Percentiles rank a stretch among this genome's conserved stretches.
phyloP scores from a whole-genome alignment of 2,888 invertebrate genomes.

The Mayetiola destructor region DNA sequence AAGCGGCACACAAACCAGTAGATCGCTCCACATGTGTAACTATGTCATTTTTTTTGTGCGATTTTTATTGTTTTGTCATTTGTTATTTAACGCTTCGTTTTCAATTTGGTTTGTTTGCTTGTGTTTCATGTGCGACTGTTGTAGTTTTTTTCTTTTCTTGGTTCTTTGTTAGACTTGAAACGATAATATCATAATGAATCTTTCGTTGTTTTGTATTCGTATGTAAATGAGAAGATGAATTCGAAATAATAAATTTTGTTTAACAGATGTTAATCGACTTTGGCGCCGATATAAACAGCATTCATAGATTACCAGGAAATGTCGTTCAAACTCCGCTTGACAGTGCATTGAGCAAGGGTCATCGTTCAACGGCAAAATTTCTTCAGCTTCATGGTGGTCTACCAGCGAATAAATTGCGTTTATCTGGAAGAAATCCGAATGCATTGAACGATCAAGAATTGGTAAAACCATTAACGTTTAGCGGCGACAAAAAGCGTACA shows the following conservation, averaged over 20 bases:
- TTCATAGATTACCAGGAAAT: conserved; percentile 70
- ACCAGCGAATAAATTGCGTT: conserved; percentile 53
- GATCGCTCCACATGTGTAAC: too few species aligned
- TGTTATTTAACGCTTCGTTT: not conserved
- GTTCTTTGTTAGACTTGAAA: too few species aligned
- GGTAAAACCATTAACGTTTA: conserved; percentile 30
- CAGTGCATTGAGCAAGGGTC: conserved; percentile 73
- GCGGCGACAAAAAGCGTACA: not conserved
- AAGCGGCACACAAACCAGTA: too few species aligned
- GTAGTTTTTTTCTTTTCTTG: not conserved
- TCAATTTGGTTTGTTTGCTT: too few species aligned
- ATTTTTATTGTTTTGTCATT: not conserved
- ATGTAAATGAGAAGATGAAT: not conserved
- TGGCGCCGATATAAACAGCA: conserved; percentile 71
- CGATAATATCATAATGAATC: too few species aligned
- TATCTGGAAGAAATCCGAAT: conserved; percentile 30
- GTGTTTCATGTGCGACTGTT: not conserved
- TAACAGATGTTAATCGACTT: conserved; percentile 57
- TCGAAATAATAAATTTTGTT: not conserved
- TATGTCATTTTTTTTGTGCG: not conserved
- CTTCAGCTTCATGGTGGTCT: conserved; percentile 80
- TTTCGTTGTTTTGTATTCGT: too few species aligned
- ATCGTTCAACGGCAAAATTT: conserved; percentile 82
- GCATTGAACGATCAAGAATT: conserved; percentile 31
- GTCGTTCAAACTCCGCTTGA: conserved; percentile 80